Evolutionary conservation across 2,113 vertebrate genomes (phyloP).

Genomic region (Columba livia): DNA sequence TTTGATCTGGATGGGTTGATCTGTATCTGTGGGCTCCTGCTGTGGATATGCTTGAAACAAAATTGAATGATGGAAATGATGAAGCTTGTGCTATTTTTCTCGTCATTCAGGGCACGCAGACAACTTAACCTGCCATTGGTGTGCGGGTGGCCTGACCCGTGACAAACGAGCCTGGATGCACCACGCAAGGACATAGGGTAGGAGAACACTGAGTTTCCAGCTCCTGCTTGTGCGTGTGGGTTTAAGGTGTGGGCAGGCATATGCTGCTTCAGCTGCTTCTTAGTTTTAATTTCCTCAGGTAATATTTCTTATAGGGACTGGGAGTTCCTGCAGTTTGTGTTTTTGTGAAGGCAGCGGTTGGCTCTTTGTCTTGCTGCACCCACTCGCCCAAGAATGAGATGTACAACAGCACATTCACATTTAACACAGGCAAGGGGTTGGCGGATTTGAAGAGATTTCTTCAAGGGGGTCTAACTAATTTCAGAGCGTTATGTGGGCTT

Average conservation of each 20-base stretch:
- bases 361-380: conserved; percentile 10
- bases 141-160: background rate
- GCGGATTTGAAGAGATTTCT: background rate
- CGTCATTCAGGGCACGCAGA: background rate
- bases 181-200: background rate
- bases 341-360: background rate
- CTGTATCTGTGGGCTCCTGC: background rate
- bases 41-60: background rate
- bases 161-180: background rate
- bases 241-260: background rate
- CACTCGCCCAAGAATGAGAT: background rate
- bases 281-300: conserved; percentile 14
- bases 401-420: background rate
- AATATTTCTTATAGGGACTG: background rate
- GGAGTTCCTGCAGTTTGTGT: background rate
- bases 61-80: background rate
- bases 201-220: background rate
- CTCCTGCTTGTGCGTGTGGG: background rate
- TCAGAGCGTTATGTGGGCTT: background rate
- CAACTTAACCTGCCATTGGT: background rate
- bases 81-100: background rate
- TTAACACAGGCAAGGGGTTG: background rate
- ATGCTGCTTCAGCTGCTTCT: conserved; percentile 43
- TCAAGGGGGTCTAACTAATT: background rate
- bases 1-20: background rate